Evolutionary conservation across 1,140 invertebrate genomes (phyloP), one percentile per base, ranked within the genome.

Genomic region (Bicyclus anynana): DNA sequence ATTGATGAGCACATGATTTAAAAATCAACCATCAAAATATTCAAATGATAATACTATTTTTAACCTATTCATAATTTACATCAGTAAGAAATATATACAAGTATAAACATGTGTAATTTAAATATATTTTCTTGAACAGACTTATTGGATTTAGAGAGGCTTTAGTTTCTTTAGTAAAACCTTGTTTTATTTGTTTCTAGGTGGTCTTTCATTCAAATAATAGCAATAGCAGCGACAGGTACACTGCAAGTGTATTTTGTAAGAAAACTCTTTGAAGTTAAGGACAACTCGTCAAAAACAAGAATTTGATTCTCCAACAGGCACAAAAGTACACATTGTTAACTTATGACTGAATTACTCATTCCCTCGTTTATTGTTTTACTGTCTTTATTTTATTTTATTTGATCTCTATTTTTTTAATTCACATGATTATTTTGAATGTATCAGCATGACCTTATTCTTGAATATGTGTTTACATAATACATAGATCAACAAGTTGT

Each of bases 191-290:
- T 48, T 53, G 23, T 53, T 83, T 81, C 23, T 67, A 87, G 84
- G 46, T 98, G 96, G 95, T 98, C 97, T 0, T 69, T 98, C 3
- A 89, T 93, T 26, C 96, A 97, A 89, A 95, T 97, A 59, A 40
- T 93, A n/a, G 93, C 97, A 2, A 95, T 98, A 62, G 81, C 94
- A 18, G 89, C 91, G 0, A 94, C 96, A 0, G 94, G 94, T 17
- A 90, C 92, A 10, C 69, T 95, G 26, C 95, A 98, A 91, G 95
- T 97, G 0, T 97, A 94, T 78, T 97, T 97, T 87, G 93, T 98
- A 7, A 92, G 94, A 62, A 95, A 96, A 89, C 88, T 98, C 2
- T 98, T 98, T 80, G 93, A 96, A 63, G 92, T 93, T 0, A 94
- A 94, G 74, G 90, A 91, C n/a, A 91, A 91, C 53, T 88, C 90